A percentile compares a stretch with the other conserved stretches of the same genome.
Evolutionary conservation across 2,888 invertebrate species (phyloP).

Genomic region (Anaspis maculata): DNA sequence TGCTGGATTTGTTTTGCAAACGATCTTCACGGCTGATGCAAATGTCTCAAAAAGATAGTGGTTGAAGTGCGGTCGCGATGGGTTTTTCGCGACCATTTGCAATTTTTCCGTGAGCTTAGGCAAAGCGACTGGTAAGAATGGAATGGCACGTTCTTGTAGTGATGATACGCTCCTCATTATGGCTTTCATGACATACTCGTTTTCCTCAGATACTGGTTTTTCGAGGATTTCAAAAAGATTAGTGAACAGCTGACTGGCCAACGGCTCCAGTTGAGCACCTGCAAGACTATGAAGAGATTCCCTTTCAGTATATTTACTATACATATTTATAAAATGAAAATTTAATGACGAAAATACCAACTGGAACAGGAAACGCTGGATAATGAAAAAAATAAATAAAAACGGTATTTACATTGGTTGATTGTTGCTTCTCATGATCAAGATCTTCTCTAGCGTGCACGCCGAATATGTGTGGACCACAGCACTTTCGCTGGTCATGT

Average conservation of each 20-base stretch:
- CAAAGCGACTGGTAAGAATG: constrained; percentile 70
- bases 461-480: constrained; percentile 96
- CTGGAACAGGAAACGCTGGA: neutral
- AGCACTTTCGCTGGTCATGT: constrained; percentile 65
- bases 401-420: constrained; percentile 4
- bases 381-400: constrained; percentile 1
- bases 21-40: constrained; percentile 81
- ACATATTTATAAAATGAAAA: neutral
- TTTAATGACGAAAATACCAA: too few species aligned
- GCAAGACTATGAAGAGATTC: constrained; percentile 52
- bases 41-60: constrained; percentile 96
- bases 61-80: constrained; percentile 95
- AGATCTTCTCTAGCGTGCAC: constrained; percentile 79
- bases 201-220: constrained; percentile 72
- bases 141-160: constrained; percentile 72
- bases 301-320: neutral
- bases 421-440: constrained; percentile 54
- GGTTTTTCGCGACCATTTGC: constrained; percentile 79
- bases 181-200: constrained; percentile 97
- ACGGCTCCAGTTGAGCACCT: constrained; percentile 54
- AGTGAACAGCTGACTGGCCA: constrained; percentile 60
- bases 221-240: constrained; percentile 71
- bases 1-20: constrained; percentile 70
- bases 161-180: constrained; percentile 83
- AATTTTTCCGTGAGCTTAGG: constrained; percentile 81